Evolutionary conservation across 2,888 invertebrate species (phyloP).

Genomic region (Camptogramma bilineatum): DNA sequence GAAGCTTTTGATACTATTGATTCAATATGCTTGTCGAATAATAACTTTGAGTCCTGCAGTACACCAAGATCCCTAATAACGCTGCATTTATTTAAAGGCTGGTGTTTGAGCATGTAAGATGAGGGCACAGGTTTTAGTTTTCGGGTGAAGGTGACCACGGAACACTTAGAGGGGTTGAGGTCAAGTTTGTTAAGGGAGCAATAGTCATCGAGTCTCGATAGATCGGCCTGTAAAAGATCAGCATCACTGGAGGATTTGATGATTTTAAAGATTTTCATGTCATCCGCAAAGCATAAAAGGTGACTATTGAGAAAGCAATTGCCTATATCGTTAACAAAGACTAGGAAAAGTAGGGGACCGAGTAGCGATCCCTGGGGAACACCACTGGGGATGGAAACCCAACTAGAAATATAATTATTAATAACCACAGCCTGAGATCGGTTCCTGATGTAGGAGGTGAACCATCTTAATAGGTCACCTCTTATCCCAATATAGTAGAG

Average conservation of each 20-base stretch:
- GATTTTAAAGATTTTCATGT: neutral
- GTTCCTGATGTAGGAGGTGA: neutral
- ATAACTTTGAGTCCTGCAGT: neutral
- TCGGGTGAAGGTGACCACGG: neutral
- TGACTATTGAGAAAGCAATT: neutral
- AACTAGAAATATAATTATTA: neutral
- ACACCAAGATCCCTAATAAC: neutral
- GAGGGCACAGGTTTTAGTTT: neutral
- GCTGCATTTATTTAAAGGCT: neutral
- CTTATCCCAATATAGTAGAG: neutral
- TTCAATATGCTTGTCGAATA: neutral
- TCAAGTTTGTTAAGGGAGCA: neutral
- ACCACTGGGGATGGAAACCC: neutral
- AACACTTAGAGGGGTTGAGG: neutral
- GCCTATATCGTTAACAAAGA: neutral
- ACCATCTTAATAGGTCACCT: neutral
- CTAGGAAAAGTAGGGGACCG: neutral
- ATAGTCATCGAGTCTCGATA: neutral
- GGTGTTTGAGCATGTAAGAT: neutral
- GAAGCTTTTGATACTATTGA: neutral
- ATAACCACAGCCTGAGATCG: neutral
- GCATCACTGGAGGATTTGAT: neutral
- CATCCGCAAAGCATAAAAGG: neutral
- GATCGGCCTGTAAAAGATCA: neutral
- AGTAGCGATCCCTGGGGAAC: neutral